A percentile compares a stretch with the other conserved stretches of the same genome.
Evolutionary conservation across 2,113 vertebrate genomes (phyloP).

Genomic region (Neodon shergylaensis): DNA sequence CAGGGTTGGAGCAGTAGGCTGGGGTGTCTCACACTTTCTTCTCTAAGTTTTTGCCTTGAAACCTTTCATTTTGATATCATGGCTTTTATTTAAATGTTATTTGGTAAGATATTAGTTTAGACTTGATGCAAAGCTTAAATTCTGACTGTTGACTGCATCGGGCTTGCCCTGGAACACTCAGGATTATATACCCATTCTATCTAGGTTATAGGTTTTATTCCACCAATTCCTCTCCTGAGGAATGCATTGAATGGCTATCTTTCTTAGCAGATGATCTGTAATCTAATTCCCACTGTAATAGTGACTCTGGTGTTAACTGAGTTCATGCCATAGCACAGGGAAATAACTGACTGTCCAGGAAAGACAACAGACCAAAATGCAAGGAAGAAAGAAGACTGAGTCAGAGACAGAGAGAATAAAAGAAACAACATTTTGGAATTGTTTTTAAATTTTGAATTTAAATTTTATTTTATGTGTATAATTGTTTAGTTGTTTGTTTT

Average conservation of each 20-base stretch:
- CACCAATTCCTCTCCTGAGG: accelerated
- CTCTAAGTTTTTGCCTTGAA: background rate
- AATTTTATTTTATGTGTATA: background rate
- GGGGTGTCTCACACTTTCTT: background rate
- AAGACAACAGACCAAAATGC: background rate
- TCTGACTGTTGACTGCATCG: background rate
- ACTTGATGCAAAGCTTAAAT: background rate
- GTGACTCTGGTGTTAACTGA: background rate
- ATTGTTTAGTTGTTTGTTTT: background rate
- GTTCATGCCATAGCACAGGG: background rate
- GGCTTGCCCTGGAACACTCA: background rate
- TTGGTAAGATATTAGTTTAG: background rate
- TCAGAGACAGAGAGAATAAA: background rate
- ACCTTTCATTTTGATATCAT: background rate
- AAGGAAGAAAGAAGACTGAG: background rate
- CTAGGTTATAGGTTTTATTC: background rate
- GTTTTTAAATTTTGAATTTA: background rate
- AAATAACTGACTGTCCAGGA: background rate
- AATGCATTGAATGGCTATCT: background rate
- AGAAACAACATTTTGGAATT: background rate
- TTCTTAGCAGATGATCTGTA: background rate
- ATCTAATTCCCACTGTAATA: background rate
- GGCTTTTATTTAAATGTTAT: background rate
- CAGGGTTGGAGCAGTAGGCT: accelerated
- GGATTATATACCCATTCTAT: background rate